Conservation (phyloP, 1,140 invertebrate genomes). For the Neotoxoptera formosana region DNA sequence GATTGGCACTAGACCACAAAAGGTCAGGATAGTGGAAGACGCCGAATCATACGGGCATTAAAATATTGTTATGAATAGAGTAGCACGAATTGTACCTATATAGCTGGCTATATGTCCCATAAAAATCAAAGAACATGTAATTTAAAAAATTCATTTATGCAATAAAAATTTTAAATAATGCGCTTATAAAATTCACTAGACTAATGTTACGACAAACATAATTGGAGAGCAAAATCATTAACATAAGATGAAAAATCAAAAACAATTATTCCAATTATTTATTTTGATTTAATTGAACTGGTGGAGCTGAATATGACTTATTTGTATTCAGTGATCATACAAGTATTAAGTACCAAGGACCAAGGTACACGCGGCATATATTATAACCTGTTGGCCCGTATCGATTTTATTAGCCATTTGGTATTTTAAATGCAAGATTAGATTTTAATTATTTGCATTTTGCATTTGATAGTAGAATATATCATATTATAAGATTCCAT, state of each 20-base stretch:
- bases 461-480: background rate
- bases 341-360: background rate
- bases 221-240: background rate
- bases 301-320: background rate
- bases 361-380: background rate
- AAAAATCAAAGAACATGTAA: background rate
- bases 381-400: background rate
- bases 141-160: background rate
- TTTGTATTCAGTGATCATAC: background rate
- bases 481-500: background rate
- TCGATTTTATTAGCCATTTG: background rate
- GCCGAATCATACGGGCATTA: background rate
- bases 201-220: too few species aligned
- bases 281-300: background rate
- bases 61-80: background rate
- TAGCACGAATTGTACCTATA: rapidly evolving
- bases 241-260: background rate
- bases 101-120: too few species aligned
- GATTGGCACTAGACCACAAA: background rate
- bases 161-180: background rate
- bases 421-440: background rate
- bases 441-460: background rate
- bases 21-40: background rate
- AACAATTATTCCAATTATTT: background rate
- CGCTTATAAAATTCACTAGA: too few species aligned